A percentile compares a stretch with the other conserved stretches of the same genome.
phyloP scores from a whole-genome alignment of 2,797 vertebrate genomes.

The Muraenolepis orangiensis region DNA sequence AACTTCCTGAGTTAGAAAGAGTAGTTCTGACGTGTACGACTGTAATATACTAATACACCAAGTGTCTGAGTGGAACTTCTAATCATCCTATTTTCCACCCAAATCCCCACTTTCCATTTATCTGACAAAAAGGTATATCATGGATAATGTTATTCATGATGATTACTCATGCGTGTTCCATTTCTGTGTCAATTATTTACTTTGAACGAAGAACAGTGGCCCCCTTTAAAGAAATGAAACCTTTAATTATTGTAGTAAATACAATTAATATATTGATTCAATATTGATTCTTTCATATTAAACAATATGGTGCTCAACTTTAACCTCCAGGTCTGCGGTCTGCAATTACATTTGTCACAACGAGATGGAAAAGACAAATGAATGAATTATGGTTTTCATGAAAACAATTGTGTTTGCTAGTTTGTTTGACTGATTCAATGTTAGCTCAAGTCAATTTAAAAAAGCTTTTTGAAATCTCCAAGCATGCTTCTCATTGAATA shows the following conservation, averaged over 20 bases:
- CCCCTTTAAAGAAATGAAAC: not conserved
- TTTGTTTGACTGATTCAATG: not conserved
- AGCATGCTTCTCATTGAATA: not conserved
- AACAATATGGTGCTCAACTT: not conserved
- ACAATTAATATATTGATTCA: not conserved
- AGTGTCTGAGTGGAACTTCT: conserved; percentile 3
- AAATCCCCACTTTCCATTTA: not conserved
- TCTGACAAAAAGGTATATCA: not conserved
- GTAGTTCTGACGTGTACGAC: not conserved
- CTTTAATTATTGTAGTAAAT: not conserved
- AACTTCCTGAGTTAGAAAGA: conserved; percentile 25
- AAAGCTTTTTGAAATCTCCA: not conserved
- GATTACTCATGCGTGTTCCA: not conserved
- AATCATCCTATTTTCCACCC: not conserved
- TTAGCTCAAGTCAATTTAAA: not conserved
- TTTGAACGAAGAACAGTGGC: not conserved
- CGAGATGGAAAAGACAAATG: not conserved
- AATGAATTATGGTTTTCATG: not conserved
- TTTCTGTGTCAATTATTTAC: conserved; percentile 2
- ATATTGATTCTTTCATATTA: not conserved
- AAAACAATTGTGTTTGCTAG: not conserved
- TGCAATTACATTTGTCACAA: not conserved
- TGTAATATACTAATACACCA: not conserved
- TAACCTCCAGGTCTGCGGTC: not conserved
- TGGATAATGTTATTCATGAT: not conserved